Percentiles rank a stretch among this genome's conserved stretches.
Conservation (phyloP, 2,797 vertebrate species). For the Pampus argenteus region DNA sequence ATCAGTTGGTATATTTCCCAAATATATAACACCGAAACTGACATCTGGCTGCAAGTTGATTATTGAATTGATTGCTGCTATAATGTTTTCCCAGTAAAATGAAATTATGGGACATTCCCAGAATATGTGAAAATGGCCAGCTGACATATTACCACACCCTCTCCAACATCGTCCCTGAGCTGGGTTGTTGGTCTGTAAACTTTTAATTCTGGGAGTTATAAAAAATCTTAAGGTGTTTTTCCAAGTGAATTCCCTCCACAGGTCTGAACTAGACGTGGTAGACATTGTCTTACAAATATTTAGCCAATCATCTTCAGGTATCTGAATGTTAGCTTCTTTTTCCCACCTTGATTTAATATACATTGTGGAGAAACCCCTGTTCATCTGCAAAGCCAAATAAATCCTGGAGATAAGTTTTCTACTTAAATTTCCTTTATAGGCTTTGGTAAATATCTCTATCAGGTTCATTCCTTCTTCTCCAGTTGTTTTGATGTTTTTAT, state of each 20-base stretch:
- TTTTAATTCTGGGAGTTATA: slow-evolving; percentile 4
- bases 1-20: neutral
- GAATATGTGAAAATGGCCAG: neutral
- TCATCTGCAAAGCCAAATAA: neutral
- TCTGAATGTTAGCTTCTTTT: neutral
- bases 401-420: neutral
- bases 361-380: neutral
- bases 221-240: neutral
- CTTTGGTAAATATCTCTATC: no score
- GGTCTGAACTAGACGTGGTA: neutral
- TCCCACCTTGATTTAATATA: neutral
- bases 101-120: neutral
- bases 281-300: neutral
- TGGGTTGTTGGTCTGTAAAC: neutral
- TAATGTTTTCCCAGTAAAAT: neutral
- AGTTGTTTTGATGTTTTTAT: neutral
- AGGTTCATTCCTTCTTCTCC: neutral
- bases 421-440: no score
- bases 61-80: neutral
- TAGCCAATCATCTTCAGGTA: neutral
- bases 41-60: neutral
- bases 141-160: neutral
- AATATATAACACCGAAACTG: neutral
- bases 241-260: slow-evolving; percentile 6
- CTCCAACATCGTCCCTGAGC: neutral